Evolutionary conservation across 1,140 invertebrate genomes (phyloP), one percentile per base, ranked within the genome.

Genomic region (Drosophila oshimai): DNA sequence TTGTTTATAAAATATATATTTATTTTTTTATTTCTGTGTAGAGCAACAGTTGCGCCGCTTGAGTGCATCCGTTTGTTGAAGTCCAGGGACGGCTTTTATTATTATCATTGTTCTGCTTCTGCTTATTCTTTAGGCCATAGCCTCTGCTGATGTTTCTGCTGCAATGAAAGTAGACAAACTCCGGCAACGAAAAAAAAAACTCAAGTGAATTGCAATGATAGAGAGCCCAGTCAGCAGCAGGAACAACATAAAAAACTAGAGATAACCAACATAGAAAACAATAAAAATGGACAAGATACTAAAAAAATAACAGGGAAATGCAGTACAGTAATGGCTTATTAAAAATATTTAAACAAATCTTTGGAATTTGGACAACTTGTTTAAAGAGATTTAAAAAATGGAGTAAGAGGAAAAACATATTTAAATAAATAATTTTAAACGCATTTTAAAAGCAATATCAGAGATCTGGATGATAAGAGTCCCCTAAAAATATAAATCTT

Each of bases 141-240:
- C 47, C 20, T 17, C 22, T 44, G 64, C 22, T 44, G 60, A 24
- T 62, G 57, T 49, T 62, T 34, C 24, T 31, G 47, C 24, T 41
- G 51, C 37, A 61, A 61, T 46, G 46, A 61, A 72, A 72, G 65
- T 69, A 47, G 61, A 65, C 42, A 37, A 62, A 74, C 50, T 67
- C 47, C 36, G 57, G 28, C 26, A 46, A 60, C 53, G 33, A 58
- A 60, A 72, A 70, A 53, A 61, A 47, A 61, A 74, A 71, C 65
- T 61, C 22, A 69, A 80, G 74, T 86, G 79, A 86, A 84, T 79
- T 86, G 75, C 80, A 86, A 87, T 80, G 80, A 75, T 64, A 75
- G 54, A 60, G 62, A 71, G 65, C 54, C 45, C 24, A 74, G 68
- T 36, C 51, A 61, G 36, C 55, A 55, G 45, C 55, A 74, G 26